These are phyloP conservation scores for Monochamus alternatus DNA, from an alignment of 2,888 invertebrate species.

Conservation along the genomic window DNA sequence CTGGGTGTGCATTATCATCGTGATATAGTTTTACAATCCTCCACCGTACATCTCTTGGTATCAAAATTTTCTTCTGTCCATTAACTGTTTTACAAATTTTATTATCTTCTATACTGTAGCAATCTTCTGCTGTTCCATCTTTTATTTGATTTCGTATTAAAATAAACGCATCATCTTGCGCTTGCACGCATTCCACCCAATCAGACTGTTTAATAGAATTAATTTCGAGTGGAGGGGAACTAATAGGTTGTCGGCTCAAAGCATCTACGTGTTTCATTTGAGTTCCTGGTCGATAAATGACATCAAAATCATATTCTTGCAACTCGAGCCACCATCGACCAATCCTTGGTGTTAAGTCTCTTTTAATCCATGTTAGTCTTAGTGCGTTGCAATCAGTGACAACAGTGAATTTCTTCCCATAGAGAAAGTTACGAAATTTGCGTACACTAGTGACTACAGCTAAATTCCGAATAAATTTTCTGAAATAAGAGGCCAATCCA, in stretches of 20 bases:
- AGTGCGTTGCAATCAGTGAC: slow-evolving; percentile 40
- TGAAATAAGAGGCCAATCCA: slow-evolving; percentile 27
- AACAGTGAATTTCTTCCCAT: slow-evolving; percentile 23
- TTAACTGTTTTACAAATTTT: neutral
- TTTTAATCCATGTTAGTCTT: slow-evolving; percentile 33
- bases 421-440: slow-evolving; percentile 30
- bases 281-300: too few relatives aligned
- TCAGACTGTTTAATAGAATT: slow-evolving; percentile 28
- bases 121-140: slow-evolving; percentile 1
- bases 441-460: slow-evolving; percentile 36
- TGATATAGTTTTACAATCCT: slow-evolving; percentile 15
- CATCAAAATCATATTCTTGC: too few relatives aligned
- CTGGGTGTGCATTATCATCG: slow-evolving; percentile 51
- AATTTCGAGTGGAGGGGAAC: neutral
- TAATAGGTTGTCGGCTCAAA: slow-evolving; percentile 45
- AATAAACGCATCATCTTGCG: slow-evolving; percentile 26
- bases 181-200: slow-evolving; percentile 47
- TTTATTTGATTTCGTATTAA: neutral
- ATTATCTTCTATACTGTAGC: neutral
- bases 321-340: slow-evolving; percentile 31
- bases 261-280: slow-evolving; percentile 54
- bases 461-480: slow-evolving; percentile 27
- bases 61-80: neutral
- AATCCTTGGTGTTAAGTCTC: slow-evolving; percentile 29
- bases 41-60: slow-evolving; percentile 21